Evolutionary conservation across 2,888 invertebrate species (phyloP), one percentile per base, ranked within the genome.

Genomic region (Hymenopus coronatus): DNA sequence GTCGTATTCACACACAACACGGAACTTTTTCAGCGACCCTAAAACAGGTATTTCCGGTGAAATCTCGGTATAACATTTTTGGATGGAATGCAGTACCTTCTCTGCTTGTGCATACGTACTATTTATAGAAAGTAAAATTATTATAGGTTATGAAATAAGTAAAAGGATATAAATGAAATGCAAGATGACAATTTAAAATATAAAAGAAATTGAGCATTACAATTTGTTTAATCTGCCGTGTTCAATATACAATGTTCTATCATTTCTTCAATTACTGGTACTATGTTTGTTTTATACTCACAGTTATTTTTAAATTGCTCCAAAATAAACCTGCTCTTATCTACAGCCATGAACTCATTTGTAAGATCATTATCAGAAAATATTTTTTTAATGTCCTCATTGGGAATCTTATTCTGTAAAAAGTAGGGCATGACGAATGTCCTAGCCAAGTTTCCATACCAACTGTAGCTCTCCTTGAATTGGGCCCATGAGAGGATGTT

Each of bases 241-340:
- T 85, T 85, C 33, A 85, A n/a, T 12, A 85, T 85, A 46, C 85
- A 85, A n/a, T 85, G 20, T 14, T 85, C 85, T 85, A 85, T 54
- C 25, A 85, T 25, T 46, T 85, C 85, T 54, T 85, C 85, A 27
- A 85, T n/a, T 9, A 54, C 40, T 85, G n/a, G 27, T 33, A 28
- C n/a, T 27, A 14, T 85, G 2, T 54, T 9, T 7, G 40, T 28
- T 46, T 28, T 85, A n/a, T 46, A 85, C 2, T 46, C 27, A 46
- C 27, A 46, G 46, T 85, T 54, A 25, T 85, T 54, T 3, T 27
- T 15, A 9, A n/a, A 85, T n/a, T 28, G 46, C 7, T 86, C 86
- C 3, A 86, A n/a, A 12, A 86, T 7, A 81, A 81, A 86, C 46
- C 81, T 70, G 54, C 81, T 86, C 86, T 86, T 86, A 27, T 86